Percentiles rank a stretch among this genome's conserved stretches.
Conservation (phyloP, 2,113 vertebrate species). For the Forbesichthys papilliferus region DNA sequence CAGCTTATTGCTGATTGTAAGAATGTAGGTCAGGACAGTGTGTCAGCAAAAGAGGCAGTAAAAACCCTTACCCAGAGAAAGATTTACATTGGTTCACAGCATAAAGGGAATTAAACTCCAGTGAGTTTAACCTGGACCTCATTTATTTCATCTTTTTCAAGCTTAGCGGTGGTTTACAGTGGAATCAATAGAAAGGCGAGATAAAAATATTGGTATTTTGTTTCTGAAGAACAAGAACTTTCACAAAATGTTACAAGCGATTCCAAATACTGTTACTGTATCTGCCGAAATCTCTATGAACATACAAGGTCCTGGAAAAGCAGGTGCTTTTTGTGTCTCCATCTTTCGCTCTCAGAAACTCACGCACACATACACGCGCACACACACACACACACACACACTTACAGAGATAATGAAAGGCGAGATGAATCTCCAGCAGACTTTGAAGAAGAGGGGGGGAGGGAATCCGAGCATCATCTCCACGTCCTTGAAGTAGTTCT, state of each 20-base stretch:
- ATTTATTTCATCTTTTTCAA: too few relatives aligned
- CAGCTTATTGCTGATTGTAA: slow-evolving; percentile 50
- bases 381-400: slow-evolving; percentile 11
- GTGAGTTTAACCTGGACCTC: background rate
- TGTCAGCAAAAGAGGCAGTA: slow-evolving; percentile 20
- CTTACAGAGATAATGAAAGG: slow-evolving; percentile 95
- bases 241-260: too few relatives aligned
- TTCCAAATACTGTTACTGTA: too few relatives aligned
- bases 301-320: too few relatives aligned
- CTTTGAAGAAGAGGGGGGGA: slow-evolving; percentile 95
- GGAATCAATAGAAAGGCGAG: too few relatives aligned
- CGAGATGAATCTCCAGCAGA: slow-evolving; percentile 97
- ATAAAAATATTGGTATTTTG: too few relatives aligned
- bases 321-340: background rate
- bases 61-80: slow-evolving; percentile 1
- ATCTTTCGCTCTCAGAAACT: background rate
- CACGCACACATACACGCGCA: too few relatives aligned
- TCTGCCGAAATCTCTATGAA: too few relatives aligned
- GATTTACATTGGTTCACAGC: too few relatives aligned
- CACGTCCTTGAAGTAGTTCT: slow-evolving; percentile 96
- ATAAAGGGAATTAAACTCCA: background rate
- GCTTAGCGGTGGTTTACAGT: too few relatives aligned
- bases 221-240: too few relatives aligned
- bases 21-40: slow-evolving; percentile 58
- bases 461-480: slow-evolving; percentile 99